These are phyloP conservation scores for Chrysoperla carnea DNA, from an alignment of 1,140 invertebrate species.

Conservation along the genomic window DNA sequence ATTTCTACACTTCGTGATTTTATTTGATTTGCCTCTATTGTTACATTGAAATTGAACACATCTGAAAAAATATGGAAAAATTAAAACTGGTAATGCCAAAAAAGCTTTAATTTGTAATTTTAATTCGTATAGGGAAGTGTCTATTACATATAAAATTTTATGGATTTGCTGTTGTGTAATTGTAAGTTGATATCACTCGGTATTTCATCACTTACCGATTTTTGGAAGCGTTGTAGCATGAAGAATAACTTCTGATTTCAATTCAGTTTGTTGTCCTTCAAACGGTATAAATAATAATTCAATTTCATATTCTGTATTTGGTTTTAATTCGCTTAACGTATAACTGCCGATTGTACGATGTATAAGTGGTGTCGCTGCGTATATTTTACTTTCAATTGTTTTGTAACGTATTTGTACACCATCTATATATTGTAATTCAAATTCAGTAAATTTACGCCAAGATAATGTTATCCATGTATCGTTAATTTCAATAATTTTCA, in stretches of 20 bases:
- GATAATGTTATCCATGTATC: conserved; percentile 55
- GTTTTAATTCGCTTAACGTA: conserved; percentile 49
- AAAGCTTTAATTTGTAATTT: no score
- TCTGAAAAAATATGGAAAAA: conserved; percentile 29
- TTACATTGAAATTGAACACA: conserved; percentile 65
- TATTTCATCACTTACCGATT: conserved; percentile 10
- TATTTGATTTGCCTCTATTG: conserved; percentile 50
- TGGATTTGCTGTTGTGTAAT: no score
- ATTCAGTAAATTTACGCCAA: conserved; percentile 66
- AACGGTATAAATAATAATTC: conserved; percentile 62
- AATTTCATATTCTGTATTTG: conserved; percentile 54
- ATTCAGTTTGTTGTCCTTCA: conserved; percentile 49
- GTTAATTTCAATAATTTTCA: conserved; percentile 54
- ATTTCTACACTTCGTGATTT: conserved; percentile 59
- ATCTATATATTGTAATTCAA: conserved; percentile 59
- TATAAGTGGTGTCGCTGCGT: conserved; percentile 54
- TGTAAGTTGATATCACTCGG: no score
- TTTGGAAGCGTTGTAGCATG: conserved; percentile 37
- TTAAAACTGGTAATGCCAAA: conserved; percentile 3
- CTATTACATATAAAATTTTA: no score
- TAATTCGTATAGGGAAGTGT: no score
- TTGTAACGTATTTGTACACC: conserved; percentile 55
- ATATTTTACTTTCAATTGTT: conserved; percentile 47
- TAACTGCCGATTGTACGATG: conserved; percentile 56
- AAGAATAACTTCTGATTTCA: conserved; percentile 47